Percentiles rank a stretch among this genome's conserved stretches.
Conservation (phyloP, 2,797 vertebrate species). For the Loriculus beryllinus region DNA sequence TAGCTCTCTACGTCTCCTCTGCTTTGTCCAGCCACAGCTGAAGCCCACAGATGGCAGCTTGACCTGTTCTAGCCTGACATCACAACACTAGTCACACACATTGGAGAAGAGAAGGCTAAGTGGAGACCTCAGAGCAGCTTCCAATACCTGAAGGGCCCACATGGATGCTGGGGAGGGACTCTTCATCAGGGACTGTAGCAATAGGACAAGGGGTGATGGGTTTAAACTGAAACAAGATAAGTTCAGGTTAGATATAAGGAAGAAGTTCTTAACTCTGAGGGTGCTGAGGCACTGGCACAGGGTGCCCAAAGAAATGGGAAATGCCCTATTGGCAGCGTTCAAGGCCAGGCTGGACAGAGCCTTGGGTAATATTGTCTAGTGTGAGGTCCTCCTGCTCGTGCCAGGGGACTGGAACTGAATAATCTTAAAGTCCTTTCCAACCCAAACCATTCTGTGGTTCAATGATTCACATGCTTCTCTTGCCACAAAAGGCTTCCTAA, state of each 20-base stretch:
- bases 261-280: not conserved
- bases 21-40: not conserved
- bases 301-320: not conserved
- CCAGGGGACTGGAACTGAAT: not conserved
- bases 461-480: not conserved
- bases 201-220: not conserved
- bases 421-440: not conserved
- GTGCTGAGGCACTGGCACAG: not conserved
- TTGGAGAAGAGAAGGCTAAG: not conserved
- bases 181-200: not conserved
- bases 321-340: not conserved
- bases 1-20: not conserved
- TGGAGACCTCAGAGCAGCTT: not conserved
- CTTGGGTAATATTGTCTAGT: not conserved
- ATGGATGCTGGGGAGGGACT: not conserved
- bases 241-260: not conserved
- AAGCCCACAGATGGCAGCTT: not conserved
- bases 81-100: not conserved
- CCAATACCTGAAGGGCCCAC: not conserved
- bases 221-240: not conserved
- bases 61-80: not conserved
- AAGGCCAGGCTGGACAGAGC: not conserved
- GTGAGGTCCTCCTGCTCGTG: not conserved
- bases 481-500: not conserved
- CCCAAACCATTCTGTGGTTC: not conserved